Conservation (phyloP, 1,140 invertebrate species). For the Zophobas atratus region DNA sequence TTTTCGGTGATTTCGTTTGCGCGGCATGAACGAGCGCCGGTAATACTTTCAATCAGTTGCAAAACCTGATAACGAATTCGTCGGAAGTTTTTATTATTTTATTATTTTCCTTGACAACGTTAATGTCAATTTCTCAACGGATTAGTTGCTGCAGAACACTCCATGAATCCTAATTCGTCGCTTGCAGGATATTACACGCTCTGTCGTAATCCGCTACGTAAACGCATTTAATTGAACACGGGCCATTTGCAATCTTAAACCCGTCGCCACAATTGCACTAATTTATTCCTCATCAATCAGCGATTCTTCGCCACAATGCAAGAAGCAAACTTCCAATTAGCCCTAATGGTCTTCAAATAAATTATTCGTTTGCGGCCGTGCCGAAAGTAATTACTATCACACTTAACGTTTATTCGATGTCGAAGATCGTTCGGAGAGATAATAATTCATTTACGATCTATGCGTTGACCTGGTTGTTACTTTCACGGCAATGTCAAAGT, state of each 20-base stretch:
- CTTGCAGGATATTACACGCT: conserved; percentile 5
- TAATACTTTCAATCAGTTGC: conserved; percentile 17
- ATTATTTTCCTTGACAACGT: not conserved
- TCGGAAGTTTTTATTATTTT: not conserved
- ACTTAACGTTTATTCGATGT: not conserved
- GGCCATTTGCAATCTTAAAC: conserved; percentile 5
- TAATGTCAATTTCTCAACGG: conserved; percentile 21
- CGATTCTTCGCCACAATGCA: conserved; percentile 2
- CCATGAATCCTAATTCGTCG: conserved; percentile 1
- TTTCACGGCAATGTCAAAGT: conserved; percentile 35
- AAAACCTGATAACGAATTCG: conserved; percentile 20
- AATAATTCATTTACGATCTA: not conserved
- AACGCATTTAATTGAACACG: conserved; percentile 10
- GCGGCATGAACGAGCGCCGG: conserved; percentile 4
- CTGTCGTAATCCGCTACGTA: not conserved
- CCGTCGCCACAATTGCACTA: conserved; percentile 11
- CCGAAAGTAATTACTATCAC: conserved; percentile 19
- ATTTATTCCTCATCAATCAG: conserved; percentile 35
- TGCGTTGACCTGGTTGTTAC: conserved; percentile 2
- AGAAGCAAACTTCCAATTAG: conserved; percentile 23
- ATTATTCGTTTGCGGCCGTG: conserved; percentile 32
- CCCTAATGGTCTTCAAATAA: conserved; percentile 27
- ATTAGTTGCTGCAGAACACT: not conserved
- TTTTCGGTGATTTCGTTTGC: conserved; percentile 39
- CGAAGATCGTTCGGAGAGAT: not conserved